phyloP scores from a whole-genome alignment of 2,888 invertebrate species.

The Cynaeus angustus region DNA sequence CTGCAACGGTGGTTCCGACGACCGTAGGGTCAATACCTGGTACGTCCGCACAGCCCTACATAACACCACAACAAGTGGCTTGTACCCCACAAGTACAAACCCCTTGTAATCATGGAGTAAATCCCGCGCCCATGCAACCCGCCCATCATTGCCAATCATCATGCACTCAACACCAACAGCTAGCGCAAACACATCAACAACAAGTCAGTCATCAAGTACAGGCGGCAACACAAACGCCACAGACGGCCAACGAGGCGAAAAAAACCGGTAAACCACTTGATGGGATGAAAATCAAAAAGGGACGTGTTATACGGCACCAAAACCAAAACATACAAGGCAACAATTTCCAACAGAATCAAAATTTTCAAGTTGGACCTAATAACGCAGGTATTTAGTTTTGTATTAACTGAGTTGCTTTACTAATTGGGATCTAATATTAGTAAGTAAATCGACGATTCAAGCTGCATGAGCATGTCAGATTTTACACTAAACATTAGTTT shows the following conservation, averaged over 20 bases:
- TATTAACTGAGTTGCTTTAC: neutral
- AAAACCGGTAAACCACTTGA: constrained; percentile 53
- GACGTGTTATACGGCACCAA: constrained; percentile 70
- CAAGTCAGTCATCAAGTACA: constrained; percentile 73
- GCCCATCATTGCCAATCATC: constrained; percentile 73
- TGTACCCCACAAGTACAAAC: constrained; percentile 56
- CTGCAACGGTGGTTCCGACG: constrained; percentile 63
- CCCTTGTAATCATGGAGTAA: constrained; percentile 61
- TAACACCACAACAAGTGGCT: constrained; percentile 57
- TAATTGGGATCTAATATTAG: neutral
- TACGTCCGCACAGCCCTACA: constrained; percentile 60
- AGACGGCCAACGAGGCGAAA: constrained; percentile 61
- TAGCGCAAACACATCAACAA: constrained; percentile 57
- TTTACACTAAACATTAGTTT: too few species aligned
- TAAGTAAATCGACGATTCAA: neutral
- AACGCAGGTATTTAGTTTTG: constrained; percentile 68
- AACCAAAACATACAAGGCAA: constrained; percentile 68
- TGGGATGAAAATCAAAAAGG: constrained; percentile 70
- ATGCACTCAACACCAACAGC: constrained; percentile 65
- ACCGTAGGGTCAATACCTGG: constrained; percentile 61
- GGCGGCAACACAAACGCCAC: constrained; percentile 78
- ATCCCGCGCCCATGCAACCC: constrained; percentile 61
- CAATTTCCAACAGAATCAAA: constrained; percentile 71
- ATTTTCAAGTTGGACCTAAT: constrained; percentile 73
- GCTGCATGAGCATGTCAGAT: constrained; percentile 23